Conservation (phyloP, 2,888 invertebrate species). For the Troilus luridus region DNA sequence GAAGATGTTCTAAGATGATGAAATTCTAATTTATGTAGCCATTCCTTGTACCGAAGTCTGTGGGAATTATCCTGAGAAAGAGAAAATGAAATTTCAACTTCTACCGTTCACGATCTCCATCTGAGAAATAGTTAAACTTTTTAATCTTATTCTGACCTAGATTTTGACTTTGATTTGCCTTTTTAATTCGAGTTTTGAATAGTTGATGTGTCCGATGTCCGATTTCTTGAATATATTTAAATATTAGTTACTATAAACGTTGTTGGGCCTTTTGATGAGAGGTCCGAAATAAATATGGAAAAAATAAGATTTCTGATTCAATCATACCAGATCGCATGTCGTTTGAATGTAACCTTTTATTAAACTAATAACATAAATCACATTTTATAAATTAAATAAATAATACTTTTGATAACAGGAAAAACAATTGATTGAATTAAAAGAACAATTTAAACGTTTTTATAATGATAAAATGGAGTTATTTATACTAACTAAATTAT, state of each 20-base stretch:
- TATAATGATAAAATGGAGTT: too few species aligned
- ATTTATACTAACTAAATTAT: too few species aligned
- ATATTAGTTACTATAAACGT: neutral
- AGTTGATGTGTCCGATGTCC: neutral
- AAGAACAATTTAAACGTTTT: too few species aligned
- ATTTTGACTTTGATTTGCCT: neutral
- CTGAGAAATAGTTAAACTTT: constrained; percentile 11
- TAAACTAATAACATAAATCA: too few species aligned
- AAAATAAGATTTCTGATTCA: too few species aligned
- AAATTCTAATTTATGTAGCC: constrained; percentile 26
- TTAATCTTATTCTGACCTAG: constrained; percentile 6
- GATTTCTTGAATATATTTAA: neutral
- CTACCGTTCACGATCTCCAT: neutral
- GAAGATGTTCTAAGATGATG: neutral
- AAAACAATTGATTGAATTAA: too few species aligned
- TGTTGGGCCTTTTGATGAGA: too few species aligned
- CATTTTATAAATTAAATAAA: too few species aligned
- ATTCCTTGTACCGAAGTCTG: neutral
- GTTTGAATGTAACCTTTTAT: too few species aligned
- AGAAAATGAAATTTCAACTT: constrained; percentile 28
- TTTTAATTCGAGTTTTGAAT: neutral
- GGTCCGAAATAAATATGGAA: too few species aligned
- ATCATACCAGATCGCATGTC: too few species aligned
- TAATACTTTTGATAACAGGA: too few species aligned
- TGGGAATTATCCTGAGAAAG: neutral